Evolutionary conservation across 2,888 invertebrate species (phyloP).

Genomic region (Drosophila macrospina): DNA sequence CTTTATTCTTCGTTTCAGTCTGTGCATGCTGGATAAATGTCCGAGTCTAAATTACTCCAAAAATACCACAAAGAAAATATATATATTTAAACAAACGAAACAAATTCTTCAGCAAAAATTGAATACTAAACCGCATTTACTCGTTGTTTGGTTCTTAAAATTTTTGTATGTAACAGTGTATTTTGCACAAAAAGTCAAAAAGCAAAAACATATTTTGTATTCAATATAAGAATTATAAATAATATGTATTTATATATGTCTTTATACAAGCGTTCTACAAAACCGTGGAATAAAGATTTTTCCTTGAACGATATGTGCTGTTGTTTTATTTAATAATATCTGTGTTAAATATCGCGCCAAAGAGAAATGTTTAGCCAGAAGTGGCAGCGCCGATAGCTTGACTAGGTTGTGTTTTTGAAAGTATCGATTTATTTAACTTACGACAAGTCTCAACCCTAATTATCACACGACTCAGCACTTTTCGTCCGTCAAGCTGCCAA

Average conservation of each 20-base stretch:
- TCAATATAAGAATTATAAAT: slow-evolving; percentile 56
- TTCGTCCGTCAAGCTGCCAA: slow-evolving; percentile 45
- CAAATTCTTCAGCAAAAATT: slow-evolving; percentile 49
- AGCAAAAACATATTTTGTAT: slow-evolving; percentile 71
- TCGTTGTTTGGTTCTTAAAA: slow-evolving; percentile 47
- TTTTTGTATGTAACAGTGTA: slow-evolving; percentile 55
- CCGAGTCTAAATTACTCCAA: slow-evolving; percentile 57
- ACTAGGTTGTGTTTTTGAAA: slow-evolving; percentile 1
- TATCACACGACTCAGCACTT: slow-evolving; percentile 67
- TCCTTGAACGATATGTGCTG: slow-evolving; percentile 30
- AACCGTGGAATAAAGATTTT: slow-evolving; percentile 60
- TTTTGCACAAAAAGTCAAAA: slow-evolving; percentile 61
- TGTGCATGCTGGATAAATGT: slow-evolving; percentile 85
- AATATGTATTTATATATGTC: slow-evolving; percentile 70
- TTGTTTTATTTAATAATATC: not conserved
- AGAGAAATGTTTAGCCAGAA: not conserved
- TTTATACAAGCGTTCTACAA: slow-evolving; percentile 43
- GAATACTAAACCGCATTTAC: slow-evolving; percentile 61
- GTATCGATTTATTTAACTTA: slow-evolving; percentile 33
- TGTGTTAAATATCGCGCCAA: slow-evolving; percentile 17
- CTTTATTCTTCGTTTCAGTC: slow-evolving; percentile 85
- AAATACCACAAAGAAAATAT: slow-evolving; percentile 34
- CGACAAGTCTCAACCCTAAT: slow-evolving; percentile 43
- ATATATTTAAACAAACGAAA: slow-evolving; percentile 33
- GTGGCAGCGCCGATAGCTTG: slow-evolving; percentile 17